Evolutionary conservation across 2,797 vertebrate genomes (phyloP), one percentile per base, ranked within the genome.

Genomic region (Novumbra hubbsi): DNA sequence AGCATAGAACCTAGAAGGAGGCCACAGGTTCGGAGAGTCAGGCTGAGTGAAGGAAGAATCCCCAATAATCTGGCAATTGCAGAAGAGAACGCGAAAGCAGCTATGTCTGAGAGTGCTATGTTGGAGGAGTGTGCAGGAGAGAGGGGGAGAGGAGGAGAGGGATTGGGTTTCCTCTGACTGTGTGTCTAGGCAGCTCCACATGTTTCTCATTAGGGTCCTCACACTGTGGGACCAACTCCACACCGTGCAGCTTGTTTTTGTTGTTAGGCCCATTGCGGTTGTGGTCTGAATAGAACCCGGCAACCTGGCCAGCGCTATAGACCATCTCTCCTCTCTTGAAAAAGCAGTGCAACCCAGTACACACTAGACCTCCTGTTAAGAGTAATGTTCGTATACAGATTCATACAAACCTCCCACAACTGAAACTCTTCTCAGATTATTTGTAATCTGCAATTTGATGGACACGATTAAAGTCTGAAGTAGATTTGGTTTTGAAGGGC

Each of bases 151-250:
- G 78, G 67, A 73, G 81, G 79, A 82, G 77, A 87, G 85, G 88
- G 90, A 93, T 95, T 92, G 90, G 89, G 92, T 94, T 95, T 95
- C 94, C 90, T 88, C 90, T 93, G 91, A 92, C 93, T 92, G 90
- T 90, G 91, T 91, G 92, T 93, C 93, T 93, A 89, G 91, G 90
- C 89, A 87, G 87, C 91, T 85, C 91, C 93, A 95, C 92, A 93
- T 95, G 94, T 92, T 94, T 84, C 90, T 92, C 93, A 93, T 95
- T 95, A 94, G 89, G 86, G 84, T 90, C 88, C 92, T 93, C 91
- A 92, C 92, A 93, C 90, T 90, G 92, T 88, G 87, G 91, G 91
- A 87, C 86, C 86, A 90, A 91, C 86, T 91, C 90, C 92, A 89
- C 92, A 92, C 91, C 88, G 30, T 82, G 86, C 90, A 90, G 92